These are phyloP conservation scores for Diarsia mendica DNA, from an alignment of 2,888 invertebrate genomes.

Conservation along the genomic window DNA sequence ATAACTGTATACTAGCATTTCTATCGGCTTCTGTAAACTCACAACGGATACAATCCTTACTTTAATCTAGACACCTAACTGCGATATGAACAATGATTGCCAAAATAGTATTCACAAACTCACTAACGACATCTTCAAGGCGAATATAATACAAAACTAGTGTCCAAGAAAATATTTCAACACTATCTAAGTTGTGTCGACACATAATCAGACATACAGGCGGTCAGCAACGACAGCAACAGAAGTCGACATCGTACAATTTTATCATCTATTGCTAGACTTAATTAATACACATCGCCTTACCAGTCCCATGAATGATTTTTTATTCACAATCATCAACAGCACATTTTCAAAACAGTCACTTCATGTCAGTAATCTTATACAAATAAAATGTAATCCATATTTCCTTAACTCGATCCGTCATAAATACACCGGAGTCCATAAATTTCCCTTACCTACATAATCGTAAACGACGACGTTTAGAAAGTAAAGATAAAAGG, in stretches of 20 bases:
- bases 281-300: conserved; percentile 63
- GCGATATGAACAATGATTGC: conserved; percentile 60
- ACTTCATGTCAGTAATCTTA: conserved; percentile 64
- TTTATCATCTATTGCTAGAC: conserved; percentile 51
- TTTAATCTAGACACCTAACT: conserved; percentile 54
- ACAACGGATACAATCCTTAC: conserved; percentile 43
- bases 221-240: conserved; percentile 39
- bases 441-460: conserved; percentile 57
- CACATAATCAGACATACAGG: conserved; percentile 41
- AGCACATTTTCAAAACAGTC: conserved; percentile 65
- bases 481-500: conserved; percentile 57
- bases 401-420: conserved; percentile 58
- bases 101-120: conserved; percentile 57
- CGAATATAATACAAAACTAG: conserved; percentile 62
- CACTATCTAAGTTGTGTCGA: conserved; percentile 42
- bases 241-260: conserved; percentile 52
- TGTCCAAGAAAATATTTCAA: conserved; percentile 49
- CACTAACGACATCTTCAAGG: conserved; percentile 57
- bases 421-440: conserved; percentile 60
- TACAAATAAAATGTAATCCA: conserved; percentile 65
- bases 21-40: conserved; percentile 50
- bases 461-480: conserved; percentile 49
- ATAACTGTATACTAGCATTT: conserved; percentile 56
- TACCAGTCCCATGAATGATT: conserved; percentile 53
- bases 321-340: conserved; percentile 67